Percentiles rank a stretch among this genome's conserved stretches.
Conservation (phyloP, 1,140 invertebrate genomes). For the Linepithema humile region DNA sequence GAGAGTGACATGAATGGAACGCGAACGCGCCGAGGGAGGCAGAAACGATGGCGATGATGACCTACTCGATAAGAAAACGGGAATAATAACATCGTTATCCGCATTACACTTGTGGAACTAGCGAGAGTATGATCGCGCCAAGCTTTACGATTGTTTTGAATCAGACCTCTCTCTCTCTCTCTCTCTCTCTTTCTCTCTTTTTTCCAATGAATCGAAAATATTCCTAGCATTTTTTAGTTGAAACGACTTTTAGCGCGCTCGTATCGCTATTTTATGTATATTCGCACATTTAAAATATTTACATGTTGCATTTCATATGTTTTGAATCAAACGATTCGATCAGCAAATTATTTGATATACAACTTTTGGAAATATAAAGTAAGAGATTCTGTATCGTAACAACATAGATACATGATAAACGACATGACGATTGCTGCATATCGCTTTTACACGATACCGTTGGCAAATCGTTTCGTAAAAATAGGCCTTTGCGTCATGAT, state of each 20-base stretch:
- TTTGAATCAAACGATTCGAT: not conserved
- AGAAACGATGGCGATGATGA: conserved; percentile 56
- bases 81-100: conserved; percentile 67
- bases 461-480: conserved; percentile 20
- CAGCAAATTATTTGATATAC: not conserved
- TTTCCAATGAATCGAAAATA: not conserved
- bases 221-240: not conserved
- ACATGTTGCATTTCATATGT: not conserved
- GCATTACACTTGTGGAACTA: conserved; percentile 37
- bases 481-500: conserved; percentile 38
- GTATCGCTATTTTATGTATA: not conserved
- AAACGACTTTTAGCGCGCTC: not conserved
- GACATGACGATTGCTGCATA: not conserved
- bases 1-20: conserved; percentile 65
- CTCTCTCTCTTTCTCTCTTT: too few species aligned
- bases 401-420: not conserved
- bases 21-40: conserved; percentile 25
- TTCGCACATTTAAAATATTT: not conserved
- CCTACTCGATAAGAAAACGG: conserved; percentile 70
- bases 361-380: not conserved
- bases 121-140: not conserved
- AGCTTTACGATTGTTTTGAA: conserved; percentile 13
- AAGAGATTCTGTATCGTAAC: too few species aligned
- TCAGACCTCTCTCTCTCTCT: too few species aligned
- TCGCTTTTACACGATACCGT: not conserved